Evolutionary conservation across 2,797 vertebrate genomes (phyloP), one percentile per base, ranked within the genome.

Genomic region (Cyclopterus lumpus): DNA sequence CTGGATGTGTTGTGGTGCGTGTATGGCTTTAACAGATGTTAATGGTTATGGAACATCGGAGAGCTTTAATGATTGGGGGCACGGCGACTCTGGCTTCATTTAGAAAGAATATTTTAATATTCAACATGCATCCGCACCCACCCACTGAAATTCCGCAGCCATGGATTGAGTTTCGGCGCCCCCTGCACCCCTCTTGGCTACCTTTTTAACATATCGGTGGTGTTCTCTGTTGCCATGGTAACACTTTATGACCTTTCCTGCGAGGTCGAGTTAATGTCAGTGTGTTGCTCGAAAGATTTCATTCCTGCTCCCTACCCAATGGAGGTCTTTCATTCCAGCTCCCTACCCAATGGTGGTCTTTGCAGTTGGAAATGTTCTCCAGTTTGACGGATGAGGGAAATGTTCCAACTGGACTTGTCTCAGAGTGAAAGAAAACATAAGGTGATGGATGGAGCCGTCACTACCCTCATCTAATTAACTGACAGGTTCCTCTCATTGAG

Each of bases 1-100:
- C 87, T 84, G 82, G 84, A 87, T 91, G 87, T 92, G 92, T 93
- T 89, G 83, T 80, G 75, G 76, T 90, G 87, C 71, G 65, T 77
- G 75, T 82, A 88, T 92, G 89, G 89, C 90, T 90, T 89, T 88
- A 90, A 91, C 91, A 93, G 88, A 93, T 94, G 92, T 94, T 94
- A 94, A 94, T 93, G 88, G 89, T 89, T 92, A 87, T 73, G 75
- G 84, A 89, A 89, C 89, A 89, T 89, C 89, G 86, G 85, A 88
- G 82, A 67, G 70, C 75, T 73, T 83, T 87, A 89, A 93, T 89
- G 89, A 90, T 92, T 86, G 80, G 81, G 86, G 67, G 81, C 68
- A 30, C 42, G 28, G 65, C 83, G 73, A 67, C 83, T 80, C 82
- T 26, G 77, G 81, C 83, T 88, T 86, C 73, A 85, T 89, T 89